phyloP scores from a whole-genome alignment of 2,888 invertebrate genomes.

The Frankliniella fusca region DNA sequence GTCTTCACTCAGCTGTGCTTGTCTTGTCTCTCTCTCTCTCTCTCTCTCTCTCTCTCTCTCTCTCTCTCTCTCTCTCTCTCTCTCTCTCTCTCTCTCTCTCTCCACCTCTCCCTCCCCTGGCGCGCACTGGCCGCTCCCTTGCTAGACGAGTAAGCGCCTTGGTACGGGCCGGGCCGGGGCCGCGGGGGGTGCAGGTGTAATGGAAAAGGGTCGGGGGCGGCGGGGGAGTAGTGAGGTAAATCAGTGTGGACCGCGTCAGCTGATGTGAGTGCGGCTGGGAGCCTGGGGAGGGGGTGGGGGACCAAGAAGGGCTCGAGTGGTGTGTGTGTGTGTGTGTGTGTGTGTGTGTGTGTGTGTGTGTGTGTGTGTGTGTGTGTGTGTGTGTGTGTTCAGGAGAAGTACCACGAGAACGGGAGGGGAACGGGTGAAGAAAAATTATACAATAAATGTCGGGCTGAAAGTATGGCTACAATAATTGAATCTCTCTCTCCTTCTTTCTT shows the following conservation, averaged over 20 bases:
- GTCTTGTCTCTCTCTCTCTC: not conserved
- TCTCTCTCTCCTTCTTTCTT: too few relatives aligned
- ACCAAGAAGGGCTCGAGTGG: too few relatives aligned
- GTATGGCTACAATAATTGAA: too few relatives aligned
- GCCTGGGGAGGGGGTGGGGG: not conserved
- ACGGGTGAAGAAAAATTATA: not conserved
- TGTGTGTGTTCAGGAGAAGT: too few relatives aligned
- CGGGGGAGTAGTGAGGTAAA: not conserved
- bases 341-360: too few relatives aligned
- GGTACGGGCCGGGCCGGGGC: not conserved
- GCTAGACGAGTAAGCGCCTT: too few relatives aligned
- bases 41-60: not conserved
- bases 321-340: too few relatives aligned
- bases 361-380: too few relatives aligned
- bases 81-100: not conserved
- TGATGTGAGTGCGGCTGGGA: not conserved
- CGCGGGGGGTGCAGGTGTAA: not conserved
- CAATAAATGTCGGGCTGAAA: too few relatives aligned
- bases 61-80: not conserved
- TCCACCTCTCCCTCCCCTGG: not conserved
- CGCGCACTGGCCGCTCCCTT: not conserved
- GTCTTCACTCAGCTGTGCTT: constrained; percentile 2
- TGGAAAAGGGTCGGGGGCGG: not conserved
- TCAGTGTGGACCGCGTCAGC: constrained; percentile 11
- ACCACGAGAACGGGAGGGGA: not conserved